Base-by-base conservation (phyloP, 2,113 vertebrate genomes). In the Illadopsis cleaveri region DNA sequence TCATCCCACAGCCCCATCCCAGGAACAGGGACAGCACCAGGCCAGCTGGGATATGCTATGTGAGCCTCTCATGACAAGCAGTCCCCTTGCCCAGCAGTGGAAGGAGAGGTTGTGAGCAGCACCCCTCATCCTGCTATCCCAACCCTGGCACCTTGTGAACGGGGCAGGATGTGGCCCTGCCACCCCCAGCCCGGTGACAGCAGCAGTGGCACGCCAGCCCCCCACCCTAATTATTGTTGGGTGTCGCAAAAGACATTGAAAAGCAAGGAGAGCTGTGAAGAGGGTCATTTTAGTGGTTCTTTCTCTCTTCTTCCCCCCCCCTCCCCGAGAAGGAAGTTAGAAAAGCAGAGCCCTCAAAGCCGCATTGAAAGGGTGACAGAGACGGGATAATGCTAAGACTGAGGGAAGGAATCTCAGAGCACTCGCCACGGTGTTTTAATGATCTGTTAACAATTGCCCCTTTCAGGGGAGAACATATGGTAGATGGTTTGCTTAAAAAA, bases 391-490 rank as follows among this genome's bases (percentile, higher is more conserved):
- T 94, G 96, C 54, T 86, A 87, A 93, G 95, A 97, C 20, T 16
- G 89, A 93, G 96, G 94, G 95, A 97, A 96, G 96, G 97, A 96
- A 96, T 97, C 92, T 91, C 93, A 31, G 94, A 96, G 96, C 94
- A 86, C 95, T 95, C 51, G 92, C 97, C 94, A 93, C 97, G 87
- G 94, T 97, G 96, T 98, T 96, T 96, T 97, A 97, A 98, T 97
- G 96, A 96, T 97, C 97, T 96, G 93, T 96, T 96, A 96, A 97
- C 97, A 98, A 97, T 98, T 97, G 82, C 91, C 94, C 95, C 95
- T 98, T 98, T 98, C 97, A 98, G 82, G 78, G 89, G 82, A 94
- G 97, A 98, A 97, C 97, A 98, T 98, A 98, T 98, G 97, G 97
- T 97, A 93, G 97, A 97, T 97, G 97, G 93, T 97, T 98, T 98